Percentiles rank a stretch among this genome's conserved stretches.
Conservation (phyloP, 2,797 vertebrate genomes). For the Xerus rutilus region DNA sequence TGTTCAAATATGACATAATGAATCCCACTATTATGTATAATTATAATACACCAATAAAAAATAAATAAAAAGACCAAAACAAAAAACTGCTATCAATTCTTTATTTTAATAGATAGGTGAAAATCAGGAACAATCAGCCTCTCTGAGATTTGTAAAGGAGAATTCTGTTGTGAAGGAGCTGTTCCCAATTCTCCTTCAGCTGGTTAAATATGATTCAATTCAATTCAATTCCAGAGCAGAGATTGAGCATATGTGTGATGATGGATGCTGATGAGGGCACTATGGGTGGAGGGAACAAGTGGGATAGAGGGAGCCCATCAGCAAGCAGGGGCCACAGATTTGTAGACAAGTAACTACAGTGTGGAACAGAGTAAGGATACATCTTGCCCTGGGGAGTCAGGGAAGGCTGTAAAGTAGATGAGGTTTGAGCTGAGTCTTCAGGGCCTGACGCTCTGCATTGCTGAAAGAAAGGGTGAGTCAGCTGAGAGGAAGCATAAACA, state of each 20-base stretch:
- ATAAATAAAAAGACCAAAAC: neutral
- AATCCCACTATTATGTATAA: too few relatives aligned
- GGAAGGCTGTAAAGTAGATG: neutral
- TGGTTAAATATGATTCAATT: neutral
- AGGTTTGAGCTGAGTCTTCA: neutral
- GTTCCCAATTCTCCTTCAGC: neutral
- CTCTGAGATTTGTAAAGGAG: neutral
- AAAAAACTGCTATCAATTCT: neutral
- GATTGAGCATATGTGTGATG: neutral
- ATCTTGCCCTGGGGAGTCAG: neutral
- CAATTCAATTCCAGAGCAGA: neutral
- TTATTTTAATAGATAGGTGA: neutral
- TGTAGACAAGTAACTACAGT: neutral
- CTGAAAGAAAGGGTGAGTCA: neutral
- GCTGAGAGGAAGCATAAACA: neutral
- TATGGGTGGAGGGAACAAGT: rapidly evolving
- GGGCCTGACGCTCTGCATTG: too few relatives aligned
- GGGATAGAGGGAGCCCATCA: neutral
- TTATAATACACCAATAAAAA: neutral
- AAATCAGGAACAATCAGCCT: neutral
- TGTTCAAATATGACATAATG: too few relatives aligned
- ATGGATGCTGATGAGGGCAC: neutral
- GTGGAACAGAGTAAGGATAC: neutral
- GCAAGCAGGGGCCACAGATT: neutral
- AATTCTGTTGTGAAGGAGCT: neutral